Evolutionary conservation across 2,113 vertebrate species (phyloP), one percentile per base, ranked within the genome.

Genomic region (Dromiciops gliroides): DNA sequence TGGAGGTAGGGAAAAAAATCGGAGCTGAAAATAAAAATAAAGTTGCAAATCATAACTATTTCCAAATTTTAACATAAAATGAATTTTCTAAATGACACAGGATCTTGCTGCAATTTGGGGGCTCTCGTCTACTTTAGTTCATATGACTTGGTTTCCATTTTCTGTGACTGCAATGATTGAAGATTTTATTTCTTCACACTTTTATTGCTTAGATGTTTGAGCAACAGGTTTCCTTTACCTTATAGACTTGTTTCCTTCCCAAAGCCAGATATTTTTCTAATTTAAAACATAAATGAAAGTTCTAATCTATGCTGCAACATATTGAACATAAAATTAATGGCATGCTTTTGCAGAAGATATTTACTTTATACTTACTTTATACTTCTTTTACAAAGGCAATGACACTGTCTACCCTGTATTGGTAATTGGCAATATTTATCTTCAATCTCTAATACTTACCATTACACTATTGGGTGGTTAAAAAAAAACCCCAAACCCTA

Each of bases 31-130:
- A 83, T 75, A 75, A 75, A 75, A 75, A n/a, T 44, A 8, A 83
- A 83, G n/a, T 67, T 67, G 23, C n/a, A 83, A 23, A 83, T 83
- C 0, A 51, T 0, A 5, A 51, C 37, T 95, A 52, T 89, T 93
- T 93, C 28, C 9, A 95, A 90, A 51, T 56, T 51, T 91, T 96
- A 93, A 23, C 67, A 44, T 83, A 96, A 94, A 90, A 16, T 16
- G 37, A 83, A 8, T 83, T 44, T 44, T 83, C n/a, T 44, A 83
- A 83, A 44, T 83, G 67, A 44, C 0, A 83, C 22, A 83, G 44
- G 19, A 83, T 83, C n/a, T 22, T 44, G n/a, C 16, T 44, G 2
- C 37, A 83, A 22, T 83, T 83, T 44, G 19, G 67, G 19, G 67
- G n/a, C 16, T 44, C 6, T 24, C 48, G 22, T 51, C 49, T 49